These are phyloP conservation scores for Microcebus murinus DNA, from an alignment of 2,113 vertebrate species.

Conservation along the genomic window DNA sequence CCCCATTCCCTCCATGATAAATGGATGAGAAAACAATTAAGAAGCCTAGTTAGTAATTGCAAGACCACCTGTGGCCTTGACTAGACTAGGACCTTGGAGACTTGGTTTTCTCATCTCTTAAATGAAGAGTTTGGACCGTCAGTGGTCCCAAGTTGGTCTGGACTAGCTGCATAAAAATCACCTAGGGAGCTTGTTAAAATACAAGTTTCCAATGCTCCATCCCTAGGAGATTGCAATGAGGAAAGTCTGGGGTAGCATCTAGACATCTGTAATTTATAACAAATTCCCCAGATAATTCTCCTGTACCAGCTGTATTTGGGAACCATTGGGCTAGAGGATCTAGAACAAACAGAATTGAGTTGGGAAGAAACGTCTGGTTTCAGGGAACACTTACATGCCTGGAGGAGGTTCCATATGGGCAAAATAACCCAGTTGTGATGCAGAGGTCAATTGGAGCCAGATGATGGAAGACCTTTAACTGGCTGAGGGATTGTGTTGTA, in stretches of 20 bases:
- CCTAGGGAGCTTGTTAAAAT: slow-evolving; percentile 66
- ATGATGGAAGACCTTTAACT: slow-evolving; percentile 9
- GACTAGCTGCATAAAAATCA: slow-evolving; percentile 50
- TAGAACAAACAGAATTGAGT: slow-evolving; percentile 39
- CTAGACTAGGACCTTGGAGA: neutral
- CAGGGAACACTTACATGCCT: neutral
- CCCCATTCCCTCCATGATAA: neutral
- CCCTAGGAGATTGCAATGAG: slow-evolving; percentile 27
- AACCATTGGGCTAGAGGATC: neutral
- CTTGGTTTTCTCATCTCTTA: slow-evolving; percentile 50
- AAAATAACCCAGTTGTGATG: neutral
- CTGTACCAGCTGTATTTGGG: neutral
- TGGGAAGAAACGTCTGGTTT: slow-evolving; percentile 46
- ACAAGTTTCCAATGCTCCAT: slow-evolving; percentile 41
- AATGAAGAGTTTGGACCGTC: slow-evolving; percentile 45
- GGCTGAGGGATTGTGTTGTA: slow-evolving; percentile 4
- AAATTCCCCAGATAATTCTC: slow-evolving; percentile 38
- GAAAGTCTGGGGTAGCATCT: slow-evolving; percentile 29
- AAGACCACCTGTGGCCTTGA: slow-evolving; percentile 4
- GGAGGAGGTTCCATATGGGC: neutral
- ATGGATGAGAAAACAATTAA: slow-evolving; percentile 44
- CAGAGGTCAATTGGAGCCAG: slow-evolving; percentile 30
- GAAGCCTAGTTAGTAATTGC: slow-evolving; percentile 23
- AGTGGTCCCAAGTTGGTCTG: neutral
- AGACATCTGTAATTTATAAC: slow-evolving; percentile 52